Evolutionary conservation across 2,113 vertebrate genomes (phyloP).

Genomic region (Engraulis encrasicolus): DNA sequence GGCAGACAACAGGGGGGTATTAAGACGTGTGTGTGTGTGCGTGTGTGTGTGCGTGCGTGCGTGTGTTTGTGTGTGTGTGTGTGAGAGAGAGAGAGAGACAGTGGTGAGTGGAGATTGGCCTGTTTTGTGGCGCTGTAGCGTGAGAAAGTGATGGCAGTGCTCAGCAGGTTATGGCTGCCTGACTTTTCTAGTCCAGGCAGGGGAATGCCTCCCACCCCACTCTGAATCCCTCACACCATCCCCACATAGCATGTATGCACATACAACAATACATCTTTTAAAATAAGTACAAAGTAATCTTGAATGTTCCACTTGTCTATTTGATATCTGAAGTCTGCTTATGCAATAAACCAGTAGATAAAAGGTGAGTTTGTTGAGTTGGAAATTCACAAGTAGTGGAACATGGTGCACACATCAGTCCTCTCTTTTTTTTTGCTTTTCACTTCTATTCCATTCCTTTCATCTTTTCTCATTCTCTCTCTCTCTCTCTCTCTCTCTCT

Average conservation of each 20-base stretch:
- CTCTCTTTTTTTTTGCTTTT: too few relatives aligned
- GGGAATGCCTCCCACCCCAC: neutral
- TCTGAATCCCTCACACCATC: neutral
- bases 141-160: neutral
- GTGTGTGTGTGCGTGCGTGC: too few relatives aligned
- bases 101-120: conserved; percentile 3
- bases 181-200: neutral
- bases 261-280: neutral
- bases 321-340: too few relatives aligned
- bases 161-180: neutral
- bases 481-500: too few relatives aligned
- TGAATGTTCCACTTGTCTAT: neutral
- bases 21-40: too few relatives aligned
- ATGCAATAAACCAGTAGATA: too few relatives aligned
- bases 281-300: neutral
- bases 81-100: neutral
- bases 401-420: neutral
- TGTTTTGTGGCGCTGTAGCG: neutral
- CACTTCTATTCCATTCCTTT: too few relatives aligned
- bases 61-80: too few relatives aligned
- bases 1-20: neutral
- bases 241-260: neutral
- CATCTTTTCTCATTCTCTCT: too few relatives aligned
- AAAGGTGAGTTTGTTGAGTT: neutral
- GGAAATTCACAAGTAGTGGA: neutral